Conservation (phyloP, 35 echinoderm and acorn worm species). For the Ophioderma brevispina region DNA sequence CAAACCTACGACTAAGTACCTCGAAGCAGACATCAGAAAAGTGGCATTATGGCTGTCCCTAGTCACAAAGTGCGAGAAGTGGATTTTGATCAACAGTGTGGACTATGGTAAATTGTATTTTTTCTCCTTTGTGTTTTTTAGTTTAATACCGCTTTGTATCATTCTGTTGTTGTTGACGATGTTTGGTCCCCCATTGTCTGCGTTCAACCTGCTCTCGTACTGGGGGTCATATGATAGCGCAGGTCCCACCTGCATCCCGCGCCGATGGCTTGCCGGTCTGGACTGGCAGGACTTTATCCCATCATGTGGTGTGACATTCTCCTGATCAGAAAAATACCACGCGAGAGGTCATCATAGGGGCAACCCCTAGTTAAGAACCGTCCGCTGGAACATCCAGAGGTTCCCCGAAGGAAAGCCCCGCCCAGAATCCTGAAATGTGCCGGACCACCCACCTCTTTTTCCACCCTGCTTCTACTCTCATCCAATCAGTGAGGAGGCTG, state of each 20-base stretch:
- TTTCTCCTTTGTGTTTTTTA: too few species aligned
- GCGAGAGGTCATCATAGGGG: background rate
- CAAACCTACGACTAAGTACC: too few species aligned
- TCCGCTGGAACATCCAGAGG: background rate
- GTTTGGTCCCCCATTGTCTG: too few species aligned
- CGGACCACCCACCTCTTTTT: too few species aligned
- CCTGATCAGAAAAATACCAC: slow-evolving; percentile 12
- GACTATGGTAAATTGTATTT: too few species aligned
- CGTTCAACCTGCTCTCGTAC: too few species aligned
- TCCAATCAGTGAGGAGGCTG: background rate
- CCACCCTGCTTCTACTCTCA: background rate
- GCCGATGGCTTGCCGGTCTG: slow-evolving; percentile 89
- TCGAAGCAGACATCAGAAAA: slow-evolving; percentile 79
- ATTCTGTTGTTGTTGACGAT: too few species aligned
- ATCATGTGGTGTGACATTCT: slow-evolving; percentile 82
- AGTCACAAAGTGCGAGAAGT: slow-evolving; percentile 72
- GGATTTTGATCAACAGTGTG: too few species aligned
- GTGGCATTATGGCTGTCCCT: slow-evolving; percentile 92
- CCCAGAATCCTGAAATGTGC: background rate
- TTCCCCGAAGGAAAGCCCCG: too few species aligned
- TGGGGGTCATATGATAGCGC: slow-evolving; percentile 63
- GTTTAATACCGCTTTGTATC: too few species aligned
- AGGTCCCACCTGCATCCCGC: slow-evolving; percentile 82
- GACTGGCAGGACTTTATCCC: slow-evolving; percentile 93
- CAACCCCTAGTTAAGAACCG: background rate